These are phyloP conservation scores for Lasioglossum figueresi DNA, from an alignment of 2,888 invertebrate genomes.

Conservation along the genomic window DNA sequence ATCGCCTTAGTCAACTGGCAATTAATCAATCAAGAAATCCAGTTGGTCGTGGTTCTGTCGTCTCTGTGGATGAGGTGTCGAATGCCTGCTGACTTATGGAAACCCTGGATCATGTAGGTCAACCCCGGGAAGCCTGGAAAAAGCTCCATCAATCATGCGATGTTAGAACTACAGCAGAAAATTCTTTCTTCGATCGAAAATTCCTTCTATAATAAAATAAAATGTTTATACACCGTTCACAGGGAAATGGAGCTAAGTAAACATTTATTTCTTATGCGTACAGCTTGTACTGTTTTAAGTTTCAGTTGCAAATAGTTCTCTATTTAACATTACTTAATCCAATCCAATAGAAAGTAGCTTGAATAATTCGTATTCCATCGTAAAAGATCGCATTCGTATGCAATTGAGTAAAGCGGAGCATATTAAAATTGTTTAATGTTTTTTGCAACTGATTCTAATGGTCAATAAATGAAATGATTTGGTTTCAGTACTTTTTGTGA, in stretches of 20 bases:
- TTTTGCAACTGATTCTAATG: not conserved
- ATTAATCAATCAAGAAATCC: slow-evolving; percentile 71
- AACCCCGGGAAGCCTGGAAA: not conserved
- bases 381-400: not conserved
- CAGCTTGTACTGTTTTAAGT: no score
- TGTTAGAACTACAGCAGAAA: not conserved
- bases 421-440: not conserved
- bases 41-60: slow-evolving; percentile 1
- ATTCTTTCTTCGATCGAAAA: not conserved
- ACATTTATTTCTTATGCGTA: no score
- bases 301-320: no score
- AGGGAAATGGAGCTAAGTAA: no score
- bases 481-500: not conserved
- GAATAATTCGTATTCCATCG: not conserved
- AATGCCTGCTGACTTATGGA: slow-evolving; percentile 34
- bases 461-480: not conserved
- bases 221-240: no score
- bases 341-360: not conserved
- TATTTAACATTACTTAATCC: no score
- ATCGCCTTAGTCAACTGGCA: slow-evolving; percentile 49
- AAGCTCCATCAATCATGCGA: not conserved
- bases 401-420: no score
- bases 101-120: not conserved
- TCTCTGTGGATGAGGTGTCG: slow-evolving; percentile 43
- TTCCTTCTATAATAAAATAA: not conserved